phyloP scores from a whole-genome alignment of 2,797 vertebrate species.

The Notolabrus celidotus region DNA sequence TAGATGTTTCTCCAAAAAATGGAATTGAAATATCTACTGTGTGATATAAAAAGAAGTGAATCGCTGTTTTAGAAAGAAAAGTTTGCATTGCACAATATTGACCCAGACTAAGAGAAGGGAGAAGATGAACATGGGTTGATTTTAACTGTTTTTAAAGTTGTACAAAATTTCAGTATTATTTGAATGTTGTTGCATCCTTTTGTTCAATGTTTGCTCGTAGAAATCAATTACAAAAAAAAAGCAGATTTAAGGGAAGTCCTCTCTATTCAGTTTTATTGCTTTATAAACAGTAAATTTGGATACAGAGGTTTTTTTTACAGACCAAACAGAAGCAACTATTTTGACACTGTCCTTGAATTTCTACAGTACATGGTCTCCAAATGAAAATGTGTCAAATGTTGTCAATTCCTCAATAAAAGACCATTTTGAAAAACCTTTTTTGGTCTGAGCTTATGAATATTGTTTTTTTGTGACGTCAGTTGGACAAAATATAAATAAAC shows the following conservation, averaged over 20 bases:
- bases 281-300: conserved; percentile 32
- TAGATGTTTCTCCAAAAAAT: conserved; percentile 15
- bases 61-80: conserved; percentile 9
- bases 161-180: conserved; percentile 51
- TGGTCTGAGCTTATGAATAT: too few species aligned
- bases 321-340: conserved; percentile 59
- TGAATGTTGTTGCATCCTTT: conserved; percentile 50
- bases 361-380: conserved; percentile 55
- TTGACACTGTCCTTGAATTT: conserved; percentile 74
- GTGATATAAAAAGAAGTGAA: conserved; percentile 19
- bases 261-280: conserved; percentile 32
- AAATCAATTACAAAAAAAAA: conserved; percentile 27
- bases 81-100: conserved; percentile 56
- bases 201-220: conserved; percentile 40
- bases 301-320: conserved; percentile 41
- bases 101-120: conserved; percentile 39
- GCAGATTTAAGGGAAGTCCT: conserved; percentile 51
- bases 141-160: conserved; percentile 49
- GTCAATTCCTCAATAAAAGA: conserved; percentile 71
- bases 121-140: conserved; percentile 14
- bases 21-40: conserved; percentile 14
- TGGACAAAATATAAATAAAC: too few species aligned
- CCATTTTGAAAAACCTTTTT: conserved; percentile 42
- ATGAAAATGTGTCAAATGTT: conserved; percentile 58
- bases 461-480: neutral